phyloP scores from a whole-genome alignment of 2,113 vertebrate species.

The Atractosteus spatula region DNA sequence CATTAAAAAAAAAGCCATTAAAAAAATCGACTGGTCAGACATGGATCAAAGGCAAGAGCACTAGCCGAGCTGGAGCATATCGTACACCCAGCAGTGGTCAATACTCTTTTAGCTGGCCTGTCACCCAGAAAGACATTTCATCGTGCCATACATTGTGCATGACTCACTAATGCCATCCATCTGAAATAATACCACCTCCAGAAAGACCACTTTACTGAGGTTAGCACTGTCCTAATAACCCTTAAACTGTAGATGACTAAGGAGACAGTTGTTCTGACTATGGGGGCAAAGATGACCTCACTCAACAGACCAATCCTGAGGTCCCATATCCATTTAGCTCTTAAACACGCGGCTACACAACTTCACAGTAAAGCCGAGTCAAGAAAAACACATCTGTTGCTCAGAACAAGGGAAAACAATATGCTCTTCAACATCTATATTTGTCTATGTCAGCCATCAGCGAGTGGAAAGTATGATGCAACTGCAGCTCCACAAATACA shows the following conservation, averaged over 20 bases:
- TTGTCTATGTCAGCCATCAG: neutral
- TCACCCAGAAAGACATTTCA: too few relatives aligned
- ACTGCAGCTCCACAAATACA: neutral
- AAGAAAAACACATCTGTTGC: neutral
- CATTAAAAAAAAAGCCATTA: too few relatives aligned
- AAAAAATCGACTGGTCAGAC: too few relatives aligned
- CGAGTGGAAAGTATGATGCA: slow-evolving; percentile 9
- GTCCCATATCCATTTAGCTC: neutral
- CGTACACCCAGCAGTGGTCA: too few relatives aligned
- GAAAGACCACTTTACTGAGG: neutral
- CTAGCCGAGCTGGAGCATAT: too few relatives aligned
- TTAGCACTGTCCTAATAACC: neutral
- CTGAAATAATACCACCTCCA: neutral
- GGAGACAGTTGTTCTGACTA: neutral
- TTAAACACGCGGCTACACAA: neutral
- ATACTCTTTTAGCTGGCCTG: too few relatives aligned
- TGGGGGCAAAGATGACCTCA: neutral
- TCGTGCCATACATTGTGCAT: too few relatives aligned
- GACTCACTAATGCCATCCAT: too few relatives aligned
- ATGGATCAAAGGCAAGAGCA: too few relatives aligned
- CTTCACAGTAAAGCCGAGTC: neutral
- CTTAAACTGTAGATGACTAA: neutral
- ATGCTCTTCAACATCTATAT: neutral
- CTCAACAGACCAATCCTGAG: neutral
- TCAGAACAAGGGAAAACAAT: neutral